A percentile compares a stretch with the other conserved stretches of the same genome.
phyloP scores from a whole-genome alignment of 2,113 vertebrate species.

The Mirounga angustirostris region DNA sequence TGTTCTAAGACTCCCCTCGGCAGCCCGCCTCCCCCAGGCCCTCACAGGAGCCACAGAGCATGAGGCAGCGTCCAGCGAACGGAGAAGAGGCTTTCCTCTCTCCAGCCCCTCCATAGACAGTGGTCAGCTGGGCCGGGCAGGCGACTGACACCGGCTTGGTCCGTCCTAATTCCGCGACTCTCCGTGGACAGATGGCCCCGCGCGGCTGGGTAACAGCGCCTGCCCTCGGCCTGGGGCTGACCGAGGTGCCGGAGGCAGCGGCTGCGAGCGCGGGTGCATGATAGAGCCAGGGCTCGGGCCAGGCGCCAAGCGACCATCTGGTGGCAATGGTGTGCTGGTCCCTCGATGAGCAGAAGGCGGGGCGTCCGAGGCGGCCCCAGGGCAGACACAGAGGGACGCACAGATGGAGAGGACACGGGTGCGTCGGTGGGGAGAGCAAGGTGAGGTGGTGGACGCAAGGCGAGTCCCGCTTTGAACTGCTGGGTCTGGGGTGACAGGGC shows the following conservation, averaged over 20 bases:
- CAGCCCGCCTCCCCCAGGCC: rapidly evolving
- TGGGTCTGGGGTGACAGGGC: rapidly evolving
- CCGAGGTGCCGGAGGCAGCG: rapidly evolving
- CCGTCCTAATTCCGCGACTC: not conserved
- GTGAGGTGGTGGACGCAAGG: not conserved
- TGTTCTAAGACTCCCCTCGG: not conserved
- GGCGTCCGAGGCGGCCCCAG: not conserved
- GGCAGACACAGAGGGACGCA: not conserved
- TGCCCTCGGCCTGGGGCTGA: not conserved
- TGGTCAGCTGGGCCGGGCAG: rapidly evolving
- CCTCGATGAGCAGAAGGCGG: rapidly evolving
- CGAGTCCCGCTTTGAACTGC: not conserved
- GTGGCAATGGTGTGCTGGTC: rapidly evolving
- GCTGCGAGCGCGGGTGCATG: rapidly evolving
- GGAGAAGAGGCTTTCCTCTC: not conserved
- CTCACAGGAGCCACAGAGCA: rapidly evolving
- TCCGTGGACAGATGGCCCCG: rapidly evolving
- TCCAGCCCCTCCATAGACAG: not conserved
- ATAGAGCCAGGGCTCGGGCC: no score
- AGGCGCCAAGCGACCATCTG: rapidly evolving
- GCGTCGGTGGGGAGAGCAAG: rapidly evolving
- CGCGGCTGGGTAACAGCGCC: rapidly evolving
- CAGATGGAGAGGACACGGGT: not conserved
- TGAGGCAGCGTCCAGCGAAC: rapidly evolving
- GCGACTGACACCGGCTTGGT: rapidly evolving